Conservation (phyloP, 1,140 invertebrate species). For the Drosophila tani region DNA sequence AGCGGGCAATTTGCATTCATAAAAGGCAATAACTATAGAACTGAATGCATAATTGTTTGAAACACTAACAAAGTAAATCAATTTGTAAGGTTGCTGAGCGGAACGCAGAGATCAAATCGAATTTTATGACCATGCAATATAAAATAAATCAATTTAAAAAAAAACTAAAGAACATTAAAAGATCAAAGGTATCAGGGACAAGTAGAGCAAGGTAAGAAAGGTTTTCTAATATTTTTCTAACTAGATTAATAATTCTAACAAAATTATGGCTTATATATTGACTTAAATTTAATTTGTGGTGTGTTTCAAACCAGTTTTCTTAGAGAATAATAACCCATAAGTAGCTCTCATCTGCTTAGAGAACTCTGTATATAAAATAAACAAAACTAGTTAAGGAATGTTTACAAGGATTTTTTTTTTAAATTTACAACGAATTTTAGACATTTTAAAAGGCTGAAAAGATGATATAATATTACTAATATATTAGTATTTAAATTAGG, state of each 20-base stretch:
- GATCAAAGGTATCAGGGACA: background rate
- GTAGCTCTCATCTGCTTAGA: background rate
- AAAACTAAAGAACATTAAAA: background rate
- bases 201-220: too few relatives aligned
- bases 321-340: background rate
- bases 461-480: too few relatives aligned
- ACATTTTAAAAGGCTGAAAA: background rate
- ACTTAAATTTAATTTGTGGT: background rate
- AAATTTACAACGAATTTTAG: background rate
- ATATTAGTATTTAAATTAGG: background rate
- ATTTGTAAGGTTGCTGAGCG: conserved; percentile 22
- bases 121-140: background rate
- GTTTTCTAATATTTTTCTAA: background rate
- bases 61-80: conserved; percentile 28
- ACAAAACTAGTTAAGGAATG: background rate
- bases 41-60: conserved; percentile 53
- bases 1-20: conserved; percentile 41
- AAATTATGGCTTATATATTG: background rate
- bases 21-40: conserved; percentile 48
- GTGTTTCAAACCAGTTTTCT: background rate
- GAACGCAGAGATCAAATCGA: conserved; percentile 32
- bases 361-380: background rate
- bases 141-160: conserved; percentile 26
- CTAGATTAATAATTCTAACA: background rate
- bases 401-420: background rate